Evolutionary conservation across 2,888 invertebrate genomes (phyloP).

Genomic region (Ptilodon capucinus): DNA sequence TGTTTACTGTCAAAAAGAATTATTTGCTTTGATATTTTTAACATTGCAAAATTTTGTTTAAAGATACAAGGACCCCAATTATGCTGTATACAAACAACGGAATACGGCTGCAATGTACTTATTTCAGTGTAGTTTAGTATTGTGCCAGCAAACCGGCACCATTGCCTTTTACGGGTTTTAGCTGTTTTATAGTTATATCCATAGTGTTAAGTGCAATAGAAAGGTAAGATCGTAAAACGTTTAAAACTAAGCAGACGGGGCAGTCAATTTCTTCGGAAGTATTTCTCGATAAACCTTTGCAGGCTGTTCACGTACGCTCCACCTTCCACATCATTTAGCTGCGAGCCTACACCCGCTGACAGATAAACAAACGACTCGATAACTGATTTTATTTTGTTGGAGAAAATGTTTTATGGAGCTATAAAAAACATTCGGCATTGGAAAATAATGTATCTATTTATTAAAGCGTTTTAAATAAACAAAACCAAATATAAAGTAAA

Average conservation of each 20-base stretch:
- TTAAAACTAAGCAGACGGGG: constrained; percentile 1
- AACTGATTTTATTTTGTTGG: constrained; percentile 51
- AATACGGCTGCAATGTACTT: too few species aligned
- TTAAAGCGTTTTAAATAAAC: background rate
- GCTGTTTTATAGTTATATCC: background rate
- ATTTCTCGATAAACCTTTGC: constrained; percentile 27
- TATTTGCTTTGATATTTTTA: background rate
- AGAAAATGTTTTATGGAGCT: constrained; percentile 34
- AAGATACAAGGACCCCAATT: too few species aligned
- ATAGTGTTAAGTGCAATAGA: background rate
- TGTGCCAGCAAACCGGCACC: too few species aligned
- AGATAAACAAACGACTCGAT: constrained; percentile 56
- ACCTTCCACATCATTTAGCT: constrained; percentile 55
- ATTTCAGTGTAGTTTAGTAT: too few species aligned
- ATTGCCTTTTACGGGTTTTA: too few species aligned
- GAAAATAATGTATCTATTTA: too few species aligned
- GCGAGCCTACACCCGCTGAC: constrained; percentile 45
- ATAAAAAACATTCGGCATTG: constrained; percentile 24
- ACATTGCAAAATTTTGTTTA: too few species aligned
- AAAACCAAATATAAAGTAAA: background rate
- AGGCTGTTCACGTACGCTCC: constrained; percentile 40
- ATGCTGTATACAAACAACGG: too few species aligned
- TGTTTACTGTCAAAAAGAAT: constrained; percentile 10
- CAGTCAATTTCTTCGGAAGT: constrained; percentile 21
- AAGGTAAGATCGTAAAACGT: background rate